A percentile compares a stretch with the other conserved stretches of the same genome.
phyloP scores from a whole-genome alignment of 1,140 invertebrate genomes.

The Drosophila carrolli region DNA sequence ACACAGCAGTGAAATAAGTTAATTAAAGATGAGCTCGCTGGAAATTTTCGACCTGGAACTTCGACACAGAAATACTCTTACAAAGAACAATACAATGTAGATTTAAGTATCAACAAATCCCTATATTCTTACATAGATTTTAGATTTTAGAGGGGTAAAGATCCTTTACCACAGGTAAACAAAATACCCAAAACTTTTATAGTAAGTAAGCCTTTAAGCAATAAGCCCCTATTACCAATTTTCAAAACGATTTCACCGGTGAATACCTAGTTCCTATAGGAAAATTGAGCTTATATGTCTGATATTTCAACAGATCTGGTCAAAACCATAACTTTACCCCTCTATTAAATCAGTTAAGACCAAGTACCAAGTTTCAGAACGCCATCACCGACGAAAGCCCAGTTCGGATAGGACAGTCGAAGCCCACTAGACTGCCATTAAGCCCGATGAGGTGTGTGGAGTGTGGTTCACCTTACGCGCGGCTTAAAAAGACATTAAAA shows the following conservation, averaged over 20 bases:
- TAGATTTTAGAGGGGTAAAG: no score
- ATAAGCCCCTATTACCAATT: neutral
- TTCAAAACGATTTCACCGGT: neutral
- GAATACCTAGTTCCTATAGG: no score
- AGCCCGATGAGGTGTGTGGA: conserved; percentile 1
- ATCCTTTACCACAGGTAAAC: no score
- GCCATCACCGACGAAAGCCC: neutral
- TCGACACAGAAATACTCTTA: neutral
- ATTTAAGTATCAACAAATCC: no score
- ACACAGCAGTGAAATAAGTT: conserved; percentile 46
- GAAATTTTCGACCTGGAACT: neutral
- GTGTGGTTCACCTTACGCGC: conserved; percentile 46
- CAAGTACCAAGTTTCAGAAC: conserved; percentile 1
- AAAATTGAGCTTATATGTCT: neutral
- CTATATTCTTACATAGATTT: no score
- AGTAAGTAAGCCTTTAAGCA: neutral
- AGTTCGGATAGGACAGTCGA: conserved; percentile 7
- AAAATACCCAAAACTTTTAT: neutral
- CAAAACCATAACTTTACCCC: neutral
- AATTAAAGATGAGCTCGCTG: conserved; percentile 54
- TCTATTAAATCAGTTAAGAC: neutral
- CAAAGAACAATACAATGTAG: no score
- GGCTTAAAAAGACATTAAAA: conserved; percentile 78
- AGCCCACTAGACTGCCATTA: conserved; percentile 16
- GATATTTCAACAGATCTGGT: neutral